Base-by-base conservation (phyloP, 2,797 vertebrate species). In the Xyrichtys novacula region DNA sequence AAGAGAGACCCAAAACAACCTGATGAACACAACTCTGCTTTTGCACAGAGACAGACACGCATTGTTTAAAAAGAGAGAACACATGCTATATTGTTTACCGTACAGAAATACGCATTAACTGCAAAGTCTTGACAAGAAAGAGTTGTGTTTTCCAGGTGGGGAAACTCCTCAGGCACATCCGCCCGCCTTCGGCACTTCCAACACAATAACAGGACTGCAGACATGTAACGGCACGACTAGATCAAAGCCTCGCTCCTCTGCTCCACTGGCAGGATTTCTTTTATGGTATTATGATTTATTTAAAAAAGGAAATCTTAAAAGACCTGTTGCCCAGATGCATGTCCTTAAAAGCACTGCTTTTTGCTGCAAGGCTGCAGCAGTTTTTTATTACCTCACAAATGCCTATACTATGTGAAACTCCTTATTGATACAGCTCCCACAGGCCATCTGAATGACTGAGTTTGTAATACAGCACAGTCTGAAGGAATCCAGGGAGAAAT, bases 291-390 rank as follows among this genome's bases (percentile, higher is more conserved):
- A 32, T 50, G 53, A 53, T 47, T 69, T 3, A 17, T n/a, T 23
- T 22, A 83, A 31, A 49, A 64, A 74, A 46, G 53, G 43, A 31
- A 52, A 23, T 59, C 70, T 64, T 60, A 70, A 76, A 78, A 74
- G 64, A 87, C 75, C 70, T 71, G 79, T 78, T 68, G 53, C 42
- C 59, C 68, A 77, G 64, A 80, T 59, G 65, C 15, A 6, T 71
- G 75, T 84, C 77, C 78, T 77, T 71, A 69, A 74, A 83, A 62
- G 52, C 52, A 23, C 53, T 34, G 53, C 29, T 2, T 61, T 49
- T 61, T 65, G 28, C 46, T 56, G 49, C 62, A 34, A 23, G 12
- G 44, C 61, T 63, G 67, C 49, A 62, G 62, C 26, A 3, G 22
- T 69, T 36, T 25, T 32, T 19, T 40, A 52, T 34, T 38, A 36